Evolutionary conservation across 1,140 invertebrate genomes (phyloP).

Genomic region (Drosophila grimshawi): DNA sequence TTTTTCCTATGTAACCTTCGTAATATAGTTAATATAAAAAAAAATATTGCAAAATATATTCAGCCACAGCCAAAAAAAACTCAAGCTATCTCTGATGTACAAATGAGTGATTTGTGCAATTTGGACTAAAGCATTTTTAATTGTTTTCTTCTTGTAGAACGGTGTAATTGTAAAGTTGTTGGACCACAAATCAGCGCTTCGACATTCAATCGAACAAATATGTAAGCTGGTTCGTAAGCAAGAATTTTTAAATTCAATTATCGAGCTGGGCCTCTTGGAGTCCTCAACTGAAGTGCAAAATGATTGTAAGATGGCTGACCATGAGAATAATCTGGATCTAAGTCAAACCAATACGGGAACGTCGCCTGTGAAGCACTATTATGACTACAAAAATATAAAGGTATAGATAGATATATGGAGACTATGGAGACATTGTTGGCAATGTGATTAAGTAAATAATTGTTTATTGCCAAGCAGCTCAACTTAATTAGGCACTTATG

Average conservation of each 20-base stretch:
- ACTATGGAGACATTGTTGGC: too few relatives aligned
- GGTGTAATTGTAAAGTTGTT: conserved; percentile 86
- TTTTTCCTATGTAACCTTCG: too few relatives aligned
- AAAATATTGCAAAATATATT: too few relatives aligned
- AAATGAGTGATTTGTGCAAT: too few relatives aligned
- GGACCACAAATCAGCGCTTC: conserved; percentile 85
- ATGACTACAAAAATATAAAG: conserved; percentile 79
- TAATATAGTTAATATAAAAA: too few relatives aligned
- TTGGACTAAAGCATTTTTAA: not conserved
- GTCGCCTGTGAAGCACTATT: conserved; percentile 48
- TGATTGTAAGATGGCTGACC: conserved; percentile 57
- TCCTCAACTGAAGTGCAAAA: conserved; percentile 52
- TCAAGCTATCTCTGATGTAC: too few relatives aligned
- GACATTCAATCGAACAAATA: conserved; percentile 83
- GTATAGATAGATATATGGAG: conserved; percentile 25
- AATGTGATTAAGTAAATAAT: not conserved
- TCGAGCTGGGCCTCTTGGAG: conserved; percentile 86
- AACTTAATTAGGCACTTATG: conserved; percentile 88
- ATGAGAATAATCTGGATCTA: conserved; percentile 64
- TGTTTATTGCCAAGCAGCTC: conserved; percentile 83
- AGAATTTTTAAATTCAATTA: conserved; percentile 86
- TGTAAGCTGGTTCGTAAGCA: conserved; percentile 87
- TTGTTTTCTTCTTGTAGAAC: conserved; percentile 81
- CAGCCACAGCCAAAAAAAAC: too few relatives aligned
- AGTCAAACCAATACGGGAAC: conserved; percentile 32